Evolutionary conservation across 2,113 vertebrate genomes (phyloP).

Genomic region (Pungitius pungitius): DNA sequence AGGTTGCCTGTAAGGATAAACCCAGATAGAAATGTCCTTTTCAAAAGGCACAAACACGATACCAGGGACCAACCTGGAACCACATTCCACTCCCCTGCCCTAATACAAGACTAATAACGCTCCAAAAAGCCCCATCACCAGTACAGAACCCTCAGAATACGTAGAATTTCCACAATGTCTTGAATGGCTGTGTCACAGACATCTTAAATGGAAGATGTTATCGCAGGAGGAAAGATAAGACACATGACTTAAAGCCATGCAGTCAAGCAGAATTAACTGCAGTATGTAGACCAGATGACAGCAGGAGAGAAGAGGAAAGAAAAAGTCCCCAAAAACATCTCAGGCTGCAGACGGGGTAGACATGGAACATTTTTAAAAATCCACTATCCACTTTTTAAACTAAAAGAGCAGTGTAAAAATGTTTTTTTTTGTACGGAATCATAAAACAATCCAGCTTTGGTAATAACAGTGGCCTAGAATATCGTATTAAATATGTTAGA

Average conservation of each 20-base stretch:
- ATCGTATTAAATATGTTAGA: conserved; percentile 26
- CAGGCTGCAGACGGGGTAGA: conserved; percentile 9
- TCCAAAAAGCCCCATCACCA: neutral
- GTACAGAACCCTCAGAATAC: neutral
- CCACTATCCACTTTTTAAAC: neutral
- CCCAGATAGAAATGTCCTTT: neutral
- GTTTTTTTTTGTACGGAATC: no score
- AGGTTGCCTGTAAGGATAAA: neutral
- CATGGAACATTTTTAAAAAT: neutral
- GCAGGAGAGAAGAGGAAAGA: conserved; percentile 1
- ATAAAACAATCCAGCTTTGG: conserved; percentile 5
- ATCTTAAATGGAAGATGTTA: conserved; percentile 39
- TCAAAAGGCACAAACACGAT: neutral
- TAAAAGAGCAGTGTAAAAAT: neutral
- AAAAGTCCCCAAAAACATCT: conserved; percentile 4
- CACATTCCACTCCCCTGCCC: neutral
- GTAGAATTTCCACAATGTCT: neutral
- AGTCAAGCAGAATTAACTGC: conserved; percentile 19
- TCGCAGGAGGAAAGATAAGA: conserved; percentile 50
- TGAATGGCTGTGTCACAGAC: conserved; percentile 30
- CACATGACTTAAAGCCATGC: conserved; percentile 32
- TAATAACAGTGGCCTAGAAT: conserved; percentile 30
- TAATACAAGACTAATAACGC: neutral
- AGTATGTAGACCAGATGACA: conserved; percentile 17
- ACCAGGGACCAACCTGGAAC: neutral